A percentile compares a stretch with the other conserved stretches of the same genome.
These are phyloP conservation scores for Cettia cetti DNA, from an alignment of 2,113 vertebrate species.

Conservation along the genomic window DNA sequence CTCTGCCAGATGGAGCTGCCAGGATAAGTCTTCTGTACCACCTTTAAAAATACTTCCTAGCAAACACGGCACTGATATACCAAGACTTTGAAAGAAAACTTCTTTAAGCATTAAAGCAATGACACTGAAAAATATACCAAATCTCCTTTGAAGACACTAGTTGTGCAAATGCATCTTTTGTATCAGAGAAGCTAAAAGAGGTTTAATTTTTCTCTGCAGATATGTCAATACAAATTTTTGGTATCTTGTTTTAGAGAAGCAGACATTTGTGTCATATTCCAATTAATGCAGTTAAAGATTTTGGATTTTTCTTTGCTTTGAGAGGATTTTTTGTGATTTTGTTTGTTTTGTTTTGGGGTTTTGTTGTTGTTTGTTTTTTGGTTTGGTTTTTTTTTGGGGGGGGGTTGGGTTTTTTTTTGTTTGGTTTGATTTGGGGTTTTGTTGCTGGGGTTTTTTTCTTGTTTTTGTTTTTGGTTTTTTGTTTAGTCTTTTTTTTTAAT, in stretches of 20 bases:
- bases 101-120: background rate
- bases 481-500: background rate
- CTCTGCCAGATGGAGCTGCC: background rate
- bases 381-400: too few relatives aligned
- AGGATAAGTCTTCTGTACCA: background rate
- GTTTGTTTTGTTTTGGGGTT: background rate
- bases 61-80: background rate
- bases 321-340: background rate
- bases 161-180: background rate
- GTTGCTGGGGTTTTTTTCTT: background rate
- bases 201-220: conserved; percentile 13
- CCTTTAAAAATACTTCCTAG: background rate
- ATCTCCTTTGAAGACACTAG: background rate
- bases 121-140: background rate
- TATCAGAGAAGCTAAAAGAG: background rate
- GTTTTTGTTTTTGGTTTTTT: background rate
- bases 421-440: background rate
- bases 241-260: conserved; percentile 6
- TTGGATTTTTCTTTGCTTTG: background rate
- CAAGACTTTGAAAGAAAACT: background rate
- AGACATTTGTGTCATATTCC: conserved; percentile 17
- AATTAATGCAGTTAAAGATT: background rate
- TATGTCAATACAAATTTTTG: background rate
- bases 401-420: background rate
- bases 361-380: background rate